Base-by-base conservation (phyloP, 2,113 vertebrate genomes). In the Amphiprion percula region DNA sequence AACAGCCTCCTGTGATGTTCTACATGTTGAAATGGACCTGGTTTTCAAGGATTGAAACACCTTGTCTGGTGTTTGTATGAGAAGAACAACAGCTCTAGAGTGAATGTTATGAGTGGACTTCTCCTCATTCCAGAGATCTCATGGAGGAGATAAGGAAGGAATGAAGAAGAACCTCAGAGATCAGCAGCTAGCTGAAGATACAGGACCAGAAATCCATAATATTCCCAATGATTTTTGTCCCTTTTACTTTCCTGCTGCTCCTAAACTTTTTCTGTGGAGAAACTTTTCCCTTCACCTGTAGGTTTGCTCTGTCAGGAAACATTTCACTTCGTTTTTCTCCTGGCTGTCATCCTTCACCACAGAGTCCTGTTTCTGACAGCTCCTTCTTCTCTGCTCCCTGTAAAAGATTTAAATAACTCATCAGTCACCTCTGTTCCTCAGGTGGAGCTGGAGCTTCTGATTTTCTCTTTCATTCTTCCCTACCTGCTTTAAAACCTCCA, bases 121-220 rank as follows among this genome's bases (percentile, higher is more conserved):
- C 24, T 17, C 23, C 24, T 0, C 8, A 5, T 47, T 9, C 49
- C 50, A 68, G 39, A 83, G 9, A 33, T 44, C 10, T 7, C 16
- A 30, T 44, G 9, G 33, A 56, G 28, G 19, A 73, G 76, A 74
- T 74, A 58, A 53, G 46, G 5, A 33, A 69, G 58, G 58, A 83
- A 79, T 65, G 64, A 60, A 26, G 26, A 65, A 65, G 44, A 17
- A 3, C n/a, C 0, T 2, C 44, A 47, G 47, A 33, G 41, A 78
- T 56, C 23, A 74, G 28, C 63, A 62, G 62, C 49, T 16, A 55
- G 46, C 16, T 24, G 4, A 65, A 74, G 28, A 12, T 69, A 54
- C n/a, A 28, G 28, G 37, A 71, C 0, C 8, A 77, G 39, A 68
- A 5, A 54, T 14, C 4, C 49, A 44, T 14, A 44, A 10, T 3